Base-by-base conservation (phyloP, 2,113 vertebrate genomes). In the Brevimyrus niger region DNA sequence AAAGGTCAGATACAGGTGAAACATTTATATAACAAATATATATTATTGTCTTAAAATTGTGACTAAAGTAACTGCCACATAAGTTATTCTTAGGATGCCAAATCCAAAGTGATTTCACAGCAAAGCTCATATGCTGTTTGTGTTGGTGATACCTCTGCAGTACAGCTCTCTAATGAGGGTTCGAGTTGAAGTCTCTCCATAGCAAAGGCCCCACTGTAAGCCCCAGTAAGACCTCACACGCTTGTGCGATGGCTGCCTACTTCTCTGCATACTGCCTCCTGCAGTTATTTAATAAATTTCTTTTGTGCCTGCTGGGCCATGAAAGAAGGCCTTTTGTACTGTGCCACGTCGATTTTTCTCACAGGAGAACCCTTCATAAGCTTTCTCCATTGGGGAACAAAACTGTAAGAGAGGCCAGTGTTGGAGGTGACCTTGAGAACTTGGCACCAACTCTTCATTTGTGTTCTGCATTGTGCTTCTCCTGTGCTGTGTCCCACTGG, bases 301-400 rank as follows among this genome's bases (percentile, higher is more conserved):
- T 21, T 38, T 38, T 27, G 80, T 61, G 38, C 13, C 51, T 44
- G 51, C 19, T 3, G 0, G 0, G 1, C 17, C 10, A 3, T 92
- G 38, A 88, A 89, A 91, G 38, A 27, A 88, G 73, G 23, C 87
- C 89, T 90, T 90, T 90, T 88, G 76, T 90, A 44, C 73, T 73
- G 65, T 65, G 35, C 87, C 88, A 73, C 48, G 42, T 47, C 53
- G 86, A 42, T 55, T 61, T 55, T 87, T 50, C 31, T 90, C 86
- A 58, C 51, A 4, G 23, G 23, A 21, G 44, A 47, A 47, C 82
- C 21, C 38, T 23, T 51, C 8, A 55, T 27, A 35, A 53, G 27
- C 50, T 21, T 55, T 51, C 27, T 53, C 23, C 23, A 3, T 4
- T 8, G 27, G 46, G 27, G 48, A 53, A 15, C 27, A 17, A 51